phyloP scores from a whole-genome alignment of 2,888 invertebrate genomes.

The Conops quadrifasciatus region DNA sequence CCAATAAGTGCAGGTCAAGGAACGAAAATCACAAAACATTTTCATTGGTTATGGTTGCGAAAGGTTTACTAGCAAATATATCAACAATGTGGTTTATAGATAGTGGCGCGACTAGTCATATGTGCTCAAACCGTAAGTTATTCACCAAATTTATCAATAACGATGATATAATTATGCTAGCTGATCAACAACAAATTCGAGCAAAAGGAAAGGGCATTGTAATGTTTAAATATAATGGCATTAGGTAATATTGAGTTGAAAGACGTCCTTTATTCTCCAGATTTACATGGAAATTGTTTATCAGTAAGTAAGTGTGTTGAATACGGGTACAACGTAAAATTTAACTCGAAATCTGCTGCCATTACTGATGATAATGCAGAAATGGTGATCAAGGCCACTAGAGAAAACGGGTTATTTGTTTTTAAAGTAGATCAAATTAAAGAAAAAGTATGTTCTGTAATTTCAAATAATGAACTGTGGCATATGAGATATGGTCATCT shows the following conservation, averaged over 20 bases:
- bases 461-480: neutral
- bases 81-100: slow-evolving; percentile 1
- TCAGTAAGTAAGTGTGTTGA: neutral
- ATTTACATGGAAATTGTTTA: neutral
- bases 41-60: too few species aligned
- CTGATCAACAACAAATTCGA: neutral
- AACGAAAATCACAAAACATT: too few species aligned
- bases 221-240: neutral
- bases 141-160: neutral
- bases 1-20: neutral
- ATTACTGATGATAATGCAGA: neutral
- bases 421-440: neutral
- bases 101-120: neutral
- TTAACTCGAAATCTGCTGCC: neutral
- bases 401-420: slow-evolving; percentile 1
- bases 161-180: neutral
- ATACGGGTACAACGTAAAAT: neutral
- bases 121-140: neutral
- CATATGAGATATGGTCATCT: slow-evolving; percentile 1
- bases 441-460: neutral
- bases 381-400: neutral
- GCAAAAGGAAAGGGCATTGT: neutral
- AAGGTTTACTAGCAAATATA: too few species aligned
- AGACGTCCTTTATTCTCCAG: neutral
- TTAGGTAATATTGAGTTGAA: neutral